phyloP scores from a whole-genome alignment of 2,888 invertebrate genomes.

The Lucinisca nassula region DNA sequence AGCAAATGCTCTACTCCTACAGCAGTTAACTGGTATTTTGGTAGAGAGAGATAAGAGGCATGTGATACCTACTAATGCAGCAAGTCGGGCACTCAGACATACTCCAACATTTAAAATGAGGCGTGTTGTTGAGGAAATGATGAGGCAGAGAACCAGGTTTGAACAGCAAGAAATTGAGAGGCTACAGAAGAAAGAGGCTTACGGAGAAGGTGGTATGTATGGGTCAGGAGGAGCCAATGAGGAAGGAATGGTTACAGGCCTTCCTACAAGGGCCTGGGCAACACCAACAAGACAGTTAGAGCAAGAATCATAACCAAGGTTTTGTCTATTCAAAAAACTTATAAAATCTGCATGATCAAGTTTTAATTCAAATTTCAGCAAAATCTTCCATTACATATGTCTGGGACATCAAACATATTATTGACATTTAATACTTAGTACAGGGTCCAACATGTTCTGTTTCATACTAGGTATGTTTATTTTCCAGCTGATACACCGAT shows the following conservation, averaged over 20 bases:
- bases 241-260: constrained; percentile 30
- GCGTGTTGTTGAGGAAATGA: constrained; percentile 82
- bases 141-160: constrained; percentile 79
- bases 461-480: no score
- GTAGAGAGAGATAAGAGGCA: constrained; percentile 70
- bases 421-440: no score
- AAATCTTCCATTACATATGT: no score
- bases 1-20: constrained; percentile 80
- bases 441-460: no score
- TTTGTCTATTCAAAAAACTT: not conserved
- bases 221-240: constrained; percentile 31
- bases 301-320: constrained; percentile 27
- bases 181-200: constrained; percentile 69
- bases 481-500: no score
- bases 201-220: constrained; percentile 36
- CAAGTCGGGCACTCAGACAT: constrained; percentile 82
- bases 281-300: constrained; percentile 48
- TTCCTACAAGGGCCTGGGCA: constrained; percentile 39
- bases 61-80: constrained; percentile 78
- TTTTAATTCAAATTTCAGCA: not conserved
- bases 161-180: constrained; percentile 82
- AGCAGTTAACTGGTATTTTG: constrained; percentile 80
- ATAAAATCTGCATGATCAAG: not conserved
- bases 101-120: constrained; percentile 86
- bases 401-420: no score